phyloP scores from a whole-genome alignment of 2,888 invertebrate genomes.

The Pseudococcus longispinus region DNA sequence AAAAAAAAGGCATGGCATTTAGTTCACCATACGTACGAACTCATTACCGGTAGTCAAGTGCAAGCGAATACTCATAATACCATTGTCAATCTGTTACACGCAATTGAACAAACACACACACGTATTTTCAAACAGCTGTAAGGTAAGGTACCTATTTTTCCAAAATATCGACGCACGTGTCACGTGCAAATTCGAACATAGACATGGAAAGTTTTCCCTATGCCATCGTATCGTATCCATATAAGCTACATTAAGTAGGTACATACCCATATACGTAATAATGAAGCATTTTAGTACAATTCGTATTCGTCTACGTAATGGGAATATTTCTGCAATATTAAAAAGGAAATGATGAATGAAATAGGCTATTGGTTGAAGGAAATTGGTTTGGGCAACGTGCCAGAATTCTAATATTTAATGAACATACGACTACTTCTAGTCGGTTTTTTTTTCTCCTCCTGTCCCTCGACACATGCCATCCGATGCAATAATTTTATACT shows the following conservation, averaged over 20 bases:
- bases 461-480: neutral
- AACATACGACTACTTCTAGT: neutral
- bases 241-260: neutral
- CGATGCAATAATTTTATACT: neutral
- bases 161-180: slow-evolving; percentile 1
- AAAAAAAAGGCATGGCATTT: no score
- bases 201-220: neutral
- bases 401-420: neutral
- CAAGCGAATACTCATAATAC: neutral
- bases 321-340: slow-evolving; percentile 35
- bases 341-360: slow-evolving; percentile 39
- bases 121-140: neutral
- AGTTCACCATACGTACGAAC: no score
- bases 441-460: neutral
- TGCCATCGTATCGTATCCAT: no score
- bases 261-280: neutral
- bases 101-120: slow-evolving; percentile 26
- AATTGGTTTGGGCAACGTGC: slow-evolving; percentile 36
- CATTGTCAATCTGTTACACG: slow-evolving; percentile 2
- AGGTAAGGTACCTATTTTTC: neutral
- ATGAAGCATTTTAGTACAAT: neutral
- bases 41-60: neutral
- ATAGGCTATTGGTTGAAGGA: slow-evolving; percentile 19
- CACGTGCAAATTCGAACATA: neutral
- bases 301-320: neutral